These are phyloP conservation scores for Spodoptera litura DNA, from an alignment of 1,140 invertebrate genomes.

Conservation along the genomic window DNA sequence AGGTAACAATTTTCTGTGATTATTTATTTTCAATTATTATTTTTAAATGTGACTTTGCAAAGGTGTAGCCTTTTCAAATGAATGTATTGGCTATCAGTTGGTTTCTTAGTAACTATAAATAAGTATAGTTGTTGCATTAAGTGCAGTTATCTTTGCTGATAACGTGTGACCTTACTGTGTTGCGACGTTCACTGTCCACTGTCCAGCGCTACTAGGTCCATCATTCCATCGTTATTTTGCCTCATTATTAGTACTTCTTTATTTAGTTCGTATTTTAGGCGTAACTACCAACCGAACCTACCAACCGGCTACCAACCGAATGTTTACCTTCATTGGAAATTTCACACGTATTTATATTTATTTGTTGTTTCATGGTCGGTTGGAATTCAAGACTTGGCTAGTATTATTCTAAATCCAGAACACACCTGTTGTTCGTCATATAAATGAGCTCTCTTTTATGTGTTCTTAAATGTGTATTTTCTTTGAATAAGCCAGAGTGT, in stretches of 20 bases:
- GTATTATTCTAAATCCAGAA: constrained; percentile 12
- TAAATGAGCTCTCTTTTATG: neutral
- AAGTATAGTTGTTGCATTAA: constrained; percentile 8
- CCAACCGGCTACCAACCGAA: too few relatives aligned
- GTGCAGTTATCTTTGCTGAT: constrained; percentile 21
- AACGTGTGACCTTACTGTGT: constrained; percentile 27
- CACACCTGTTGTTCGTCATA: constrained; percentile 12
- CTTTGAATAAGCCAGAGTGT: neutral
- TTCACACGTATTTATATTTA: constrained; percentile 2
- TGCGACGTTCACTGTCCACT: constrained; percentile 16
- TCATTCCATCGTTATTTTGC: constrained; percentile 12
- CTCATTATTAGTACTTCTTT: neutral
- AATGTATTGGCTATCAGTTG: too few relatives aligned
- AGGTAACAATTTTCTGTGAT: too few relatives aligned
- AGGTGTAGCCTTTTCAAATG: neutral
- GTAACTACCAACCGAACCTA: too few relatives aligned
- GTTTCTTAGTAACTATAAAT: constrained; percentile 17
- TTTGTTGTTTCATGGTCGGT: neutral
- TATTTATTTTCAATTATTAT: too few relatives aligned
- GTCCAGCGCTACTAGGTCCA: neutral
- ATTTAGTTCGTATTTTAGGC: neutral
- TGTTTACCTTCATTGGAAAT: constrained; percentile 1
- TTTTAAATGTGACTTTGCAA: neutral
- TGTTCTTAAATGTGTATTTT: constrained; percentile 7
- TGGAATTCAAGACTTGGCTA: neutral